Conservation (phyloP, 2,113 vertebrate species). For the Prionailurus viverrinus region DNA sequence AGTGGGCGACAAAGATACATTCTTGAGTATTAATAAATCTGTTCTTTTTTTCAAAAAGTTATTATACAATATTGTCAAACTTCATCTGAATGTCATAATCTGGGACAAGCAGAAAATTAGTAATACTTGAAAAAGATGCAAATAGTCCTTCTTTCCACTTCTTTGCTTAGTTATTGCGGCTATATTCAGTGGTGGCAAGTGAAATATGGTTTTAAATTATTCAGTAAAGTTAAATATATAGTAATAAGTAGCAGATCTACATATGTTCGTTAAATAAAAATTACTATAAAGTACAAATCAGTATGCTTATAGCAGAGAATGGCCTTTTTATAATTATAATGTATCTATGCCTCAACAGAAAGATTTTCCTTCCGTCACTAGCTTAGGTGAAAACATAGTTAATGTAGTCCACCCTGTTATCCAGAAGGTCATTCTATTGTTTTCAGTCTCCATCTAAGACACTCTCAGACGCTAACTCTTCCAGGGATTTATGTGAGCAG, state of each 20-base stretch:
- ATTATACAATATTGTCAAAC: not conserved
- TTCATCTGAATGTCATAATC: not conserved
- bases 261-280: not conserved
- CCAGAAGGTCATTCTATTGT: not conserved
- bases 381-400: not conserved
- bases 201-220: constrained; percentile 22
- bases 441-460: not conserved
- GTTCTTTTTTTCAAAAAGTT: not conserved
- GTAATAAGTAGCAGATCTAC: not conserved
- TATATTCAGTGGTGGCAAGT: not conserved
- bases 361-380: not conserved
- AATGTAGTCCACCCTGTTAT: not conserved
- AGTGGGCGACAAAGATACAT: not conserved
- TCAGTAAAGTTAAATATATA: not conserved
- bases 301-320: not conserved
- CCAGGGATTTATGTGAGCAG: not conserved
- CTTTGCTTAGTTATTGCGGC: not conserved
- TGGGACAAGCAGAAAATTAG: not conserved
- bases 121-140: not conserved
- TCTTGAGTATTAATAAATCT: constrained; percentile 15
- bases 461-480: not conserved
- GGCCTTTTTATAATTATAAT: not conserved
- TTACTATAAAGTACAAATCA: not conserved
- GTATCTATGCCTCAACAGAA: not conserved
- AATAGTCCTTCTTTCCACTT: not conserved